These are phyloP conservation scores for Eublepharis macularius DNA, from an alignment of 2,113 vertebrate genomes.

Conservation along the genomic window DNA sequence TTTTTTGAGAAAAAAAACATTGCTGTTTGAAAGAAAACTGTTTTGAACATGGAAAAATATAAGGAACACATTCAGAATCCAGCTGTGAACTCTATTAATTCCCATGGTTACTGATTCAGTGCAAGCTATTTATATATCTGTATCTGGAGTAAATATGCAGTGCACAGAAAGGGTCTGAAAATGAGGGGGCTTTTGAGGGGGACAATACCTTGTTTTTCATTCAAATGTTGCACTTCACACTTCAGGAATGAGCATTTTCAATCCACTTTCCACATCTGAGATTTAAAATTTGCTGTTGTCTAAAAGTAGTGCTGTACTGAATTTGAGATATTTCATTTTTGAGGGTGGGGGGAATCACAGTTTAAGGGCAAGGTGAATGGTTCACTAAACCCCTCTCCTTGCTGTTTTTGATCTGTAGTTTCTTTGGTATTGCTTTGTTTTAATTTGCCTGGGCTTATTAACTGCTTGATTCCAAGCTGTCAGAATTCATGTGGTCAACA, in stretches of 20 bases:
- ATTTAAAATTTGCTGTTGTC: neutral
- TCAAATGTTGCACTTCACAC: neutral
- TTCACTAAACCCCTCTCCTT: neutral
- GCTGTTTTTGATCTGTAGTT: neutral
- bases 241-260: neutral
- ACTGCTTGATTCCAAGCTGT: neutral
- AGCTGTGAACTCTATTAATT: slow-evolving; percentile 25
- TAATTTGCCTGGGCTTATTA: neutral
- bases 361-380: neutral
- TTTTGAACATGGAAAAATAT: neutral
- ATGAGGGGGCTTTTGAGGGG: neutral
- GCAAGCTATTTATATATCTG: slow-evolving; percentile 7
- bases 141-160: slow-evolving; percentile 3
- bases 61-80: neutral
- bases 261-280: neutral
- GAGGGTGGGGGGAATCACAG: too few relatives aligned
- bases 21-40: neutral
- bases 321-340: neutral
- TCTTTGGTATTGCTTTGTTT: neutral
- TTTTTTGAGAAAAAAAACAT: neutral
- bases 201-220: neutral
- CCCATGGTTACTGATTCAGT: slow-evolving; percentile 21
- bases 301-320: neutral
- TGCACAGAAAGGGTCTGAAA: neutral
- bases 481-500: neutral